Conservation (phyloP, 2,888 invertebrate genomes). For the Hyposoter didymator region DNA sequence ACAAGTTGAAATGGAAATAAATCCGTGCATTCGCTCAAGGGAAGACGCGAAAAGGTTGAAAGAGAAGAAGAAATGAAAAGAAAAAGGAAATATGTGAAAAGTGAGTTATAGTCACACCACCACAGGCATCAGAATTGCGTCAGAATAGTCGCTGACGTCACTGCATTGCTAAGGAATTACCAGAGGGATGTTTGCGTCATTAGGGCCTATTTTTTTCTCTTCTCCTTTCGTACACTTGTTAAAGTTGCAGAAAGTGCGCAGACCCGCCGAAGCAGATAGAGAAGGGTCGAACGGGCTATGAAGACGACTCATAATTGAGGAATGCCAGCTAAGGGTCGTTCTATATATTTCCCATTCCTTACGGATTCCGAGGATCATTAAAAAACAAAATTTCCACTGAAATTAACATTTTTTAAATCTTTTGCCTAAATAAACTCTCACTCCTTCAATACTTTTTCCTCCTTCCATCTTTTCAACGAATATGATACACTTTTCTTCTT, state of each 20-base stretch:
- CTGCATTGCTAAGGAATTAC: conserved; percentile 50
- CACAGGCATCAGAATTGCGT: conserved; percentile 38
- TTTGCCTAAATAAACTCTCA: not conserved
- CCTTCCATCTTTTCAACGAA: not conserved
- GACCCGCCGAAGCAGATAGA: not conserved
- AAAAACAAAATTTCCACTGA: not conserved
- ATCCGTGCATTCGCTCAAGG: conserved; percentile 32
- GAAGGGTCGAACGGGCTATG: conserved; percentile 18
- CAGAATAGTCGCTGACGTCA: conserved; percentile 62
- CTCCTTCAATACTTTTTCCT: not conserved
- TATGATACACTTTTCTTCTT: not conserved
- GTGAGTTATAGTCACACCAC: conserved; percentile 12
- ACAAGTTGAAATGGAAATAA: conserved; percentile 56
- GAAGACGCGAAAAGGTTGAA: conserved; percentile 11
- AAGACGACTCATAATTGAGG: conserved; percentile 23
- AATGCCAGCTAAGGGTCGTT: not conserved
- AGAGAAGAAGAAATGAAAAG: conserved; percentile 26
- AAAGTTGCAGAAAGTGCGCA: conserved; percentile 10
- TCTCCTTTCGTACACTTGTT: conserved; percentile 33
- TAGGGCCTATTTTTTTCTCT: conserved; percentile 45
- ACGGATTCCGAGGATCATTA: conserved; percentile 19
- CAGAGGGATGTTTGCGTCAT: conserved; percentile 60
- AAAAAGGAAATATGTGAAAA: conserved; percentile 35
- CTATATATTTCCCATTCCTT: not conserved
- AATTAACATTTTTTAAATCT: not conserved